These are phyloP conservation scores for Columba guinea DNA, from an alignment of 2,797 vertebrate genomes.

Conservation along the genomic window DNA sequence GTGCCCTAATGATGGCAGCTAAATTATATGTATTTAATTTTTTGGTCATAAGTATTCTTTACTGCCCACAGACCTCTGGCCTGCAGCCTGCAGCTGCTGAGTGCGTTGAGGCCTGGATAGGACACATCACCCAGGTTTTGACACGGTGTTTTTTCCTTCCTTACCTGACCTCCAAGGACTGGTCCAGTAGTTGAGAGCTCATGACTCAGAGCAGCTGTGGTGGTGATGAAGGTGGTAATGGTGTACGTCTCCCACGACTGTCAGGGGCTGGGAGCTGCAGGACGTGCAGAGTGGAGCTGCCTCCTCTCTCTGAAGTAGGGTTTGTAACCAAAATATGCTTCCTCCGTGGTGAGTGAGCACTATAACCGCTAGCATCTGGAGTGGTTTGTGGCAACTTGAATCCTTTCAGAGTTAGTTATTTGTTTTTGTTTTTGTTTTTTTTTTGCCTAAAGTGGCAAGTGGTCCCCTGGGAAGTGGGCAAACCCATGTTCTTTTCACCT, in stretches of 20 bases:
- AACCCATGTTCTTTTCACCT: background rate
- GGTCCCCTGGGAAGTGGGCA: background rate
- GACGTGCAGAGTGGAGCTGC: background rate
- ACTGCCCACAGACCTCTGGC: background rate
- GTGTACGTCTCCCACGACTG: fast-evolving
- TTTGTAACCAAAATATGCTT: background rate
- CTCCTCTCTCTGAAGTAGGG: background rate
- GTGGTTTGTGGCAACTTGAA: background rate
- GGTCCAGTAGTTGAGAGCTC: background rate
- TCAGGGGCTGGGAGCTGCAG: background rate
- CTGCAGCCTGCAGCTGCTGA: background rate
- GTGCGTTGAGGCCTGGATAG: background rate
- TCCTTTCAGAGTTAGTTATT: background rate
- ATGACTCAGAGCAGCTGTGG: fast-evolving
- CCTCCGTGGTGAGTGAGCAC: background rate
- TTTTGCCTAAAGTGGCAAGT: background rate
- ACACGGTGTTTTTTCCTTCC: background rate
- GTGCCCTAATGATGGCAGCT: background rate
- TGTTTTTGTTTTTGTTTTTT: no score
- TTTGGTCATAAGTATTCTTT: background rate
- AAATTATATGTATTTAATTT: background rate
- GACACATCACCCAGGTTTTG: background rate
- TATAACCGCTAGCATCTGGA: background rate
- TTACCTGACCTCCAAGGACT: fast-evolving
- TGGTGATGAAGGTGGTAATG: background rate